phyloP scores from a whole-genome alignment of 2,888 invertebrate genomes.

The Melieria omissa region DNA sequence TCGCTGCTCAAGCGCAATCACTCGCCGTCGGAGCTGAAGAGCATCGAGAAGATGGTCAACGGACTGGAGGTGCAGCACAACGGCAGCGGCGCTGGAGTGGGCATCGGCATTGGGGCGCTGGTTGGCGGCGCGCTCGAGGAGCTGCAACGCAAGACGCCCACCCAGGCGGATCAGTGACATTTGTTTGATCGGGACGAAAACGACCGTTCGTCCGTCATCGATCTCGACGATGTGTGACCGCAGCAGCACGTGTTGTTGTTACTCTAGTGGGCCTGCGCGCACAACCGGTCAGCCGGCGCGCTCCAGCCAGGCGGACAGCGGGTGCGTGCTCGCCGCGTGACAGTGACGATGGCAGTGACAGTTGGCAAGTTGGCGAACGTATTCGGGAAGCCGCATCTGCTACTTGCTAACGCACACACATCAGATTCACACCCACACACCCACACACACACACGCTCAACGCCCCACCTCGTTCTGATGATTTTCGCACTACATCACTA shows the following conservation, averaged over 20 bases:
- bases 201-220: constrained; percentile 65
- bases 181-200: constrained; percentile 63
- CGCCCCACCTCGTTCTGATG: too few relatives aligned
- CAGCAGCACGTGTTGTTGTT: constrained; percentile 37
- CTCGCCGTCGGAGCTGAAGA: constrained; percentile 82
- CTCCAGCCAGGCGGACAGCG: too few relatives aligned
- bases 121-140: constrained; percentile 48
- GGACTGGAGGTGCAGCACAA: constrained; percentile 88
- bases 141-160: constrained; percentile 53
- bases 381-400: background rate
- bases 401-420: background rate
- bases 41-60: constrained; percentile 97
- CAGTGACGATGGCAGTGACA: background rate
- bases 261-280: constrained; percentile 24
- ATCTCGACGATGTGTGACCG: constrained; percentile 67
- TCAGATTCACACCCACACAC: background rate
- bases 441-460: background rate
- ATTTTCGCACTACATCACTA: too few relatives aligned
- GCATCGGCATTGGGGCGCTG: constrained; percentile 39
- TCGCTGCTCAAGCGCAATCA: constrained; percentile 63
- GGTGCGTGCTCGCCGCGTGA: background rate
- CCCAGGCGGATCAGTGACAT: constrained; percentile 66
- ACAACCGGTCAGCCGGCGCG: too few relatives aligned
- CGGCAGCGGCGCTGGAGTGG: constrained; percentile 52
- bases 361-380: background rate